A percentile compares a stretch with the other conserved stretches of the same genome.
phyloP scores from a whole-genome alignment of 1,140 invertebrate genomes.

The Drosophila elegans region DNA sequence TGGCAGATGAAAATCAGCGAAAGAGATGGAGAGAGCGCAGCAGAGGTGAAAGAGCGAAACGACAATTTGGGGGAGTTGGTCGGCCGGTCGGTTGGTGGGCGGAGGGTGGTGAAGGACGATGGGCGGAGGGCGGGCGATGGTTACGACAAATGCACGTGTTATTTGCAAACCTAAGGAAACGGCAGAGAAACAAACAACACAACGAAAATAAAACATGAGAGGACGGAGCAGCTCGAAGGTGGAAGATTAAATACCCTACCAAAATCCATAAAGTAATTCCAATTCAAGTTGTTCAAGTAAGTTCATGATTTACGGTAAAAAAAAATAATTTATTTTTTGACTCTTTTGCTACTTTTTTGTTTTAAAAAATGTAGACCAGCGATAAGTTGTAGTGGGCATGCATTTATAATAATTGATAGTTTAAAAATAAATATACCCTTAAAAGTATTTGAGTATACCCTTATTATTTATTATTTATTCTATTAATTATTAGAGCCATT shows the following conservation, averaged over 20 bases:
- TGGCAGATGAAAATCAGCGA: constrained; percentile 5
- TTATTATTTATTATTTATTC: not conserved
- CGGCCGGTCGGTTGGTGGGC: not conserved
- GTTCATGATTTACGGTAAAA: too few species aligned
- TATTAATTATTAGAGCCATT: constrained; percentile 24
- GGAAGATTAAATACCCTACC: not conserved
- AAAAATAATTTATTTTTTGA: too few species aligned
- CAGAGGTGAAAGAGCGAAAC: constrained; percentile 11
- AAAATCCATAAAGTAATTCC: not conserved
- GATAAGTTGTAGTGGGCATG: too few species aligned
- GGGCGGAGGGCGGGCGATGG: constrained; percentile 11
- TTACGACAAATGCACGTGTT: constrained; percentile 74
- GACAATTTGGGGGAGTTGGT: constrained; percentile 4
- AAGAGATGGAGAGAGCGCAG: constrained; percentile 1
- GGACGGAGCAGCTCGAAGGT: not conserved
- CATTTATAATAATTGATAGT: too few species aligned
- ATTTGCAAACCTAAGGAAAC: constrained; percentile 57
- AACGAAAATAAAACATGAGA: constrained; percentile 47
- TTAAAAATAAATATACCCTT: too few species aligned
- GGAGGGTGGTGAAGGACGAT: constrained; percentile 9
- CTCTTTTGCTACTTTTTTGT: too few species aligned
- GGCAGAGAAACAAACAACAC: constrained; percentile 47
- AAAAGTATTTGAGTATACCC: too few species aligned
- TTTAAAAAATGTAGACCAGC: too few species aligned
- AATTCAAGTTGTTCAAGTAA: too few species aligned